phyloP scores from a whole-genome alignment of 1,140 invertebrate species.

The Hyles vespertilio region DNA sequence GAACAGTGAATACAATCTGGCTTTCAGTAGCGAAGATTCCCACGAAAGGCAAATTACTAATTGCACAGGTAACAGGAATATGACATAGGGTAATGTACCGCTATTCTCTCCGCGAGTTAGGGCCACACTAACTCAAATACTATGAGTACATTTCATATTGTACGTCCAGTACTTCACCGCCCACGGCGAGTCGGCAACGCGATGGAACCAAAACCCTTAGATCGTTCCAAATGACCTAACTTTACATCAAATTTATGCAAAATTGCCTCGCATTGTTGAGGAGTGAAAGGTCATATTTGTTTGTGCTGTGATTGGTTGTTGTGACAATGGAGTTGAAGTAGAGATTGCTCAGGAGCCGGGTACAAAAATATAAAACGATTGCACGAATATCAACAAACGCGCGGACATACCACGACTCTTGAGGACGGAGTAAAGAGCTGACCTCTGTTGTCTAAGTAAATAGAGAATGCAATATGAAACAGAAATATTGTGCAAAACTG shows the following conservation, averaged over 20 bases:
- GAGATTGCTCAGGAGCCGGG: conserved; percentile 24
- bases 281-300: background rate
- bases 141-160: conserved; percentile 60
- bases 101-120: conserved; percentile 22
- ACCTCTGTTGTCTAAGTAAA: conserved; percentile 45
- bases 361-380: conserved; percentile 70
- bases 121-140: conserved; percentile 37
- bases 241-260: background rate
- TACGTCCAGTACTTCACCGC: conserved; percentile 63
- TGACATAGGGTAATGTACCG: conserved; percentile 7
- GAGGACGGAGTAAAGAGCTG: conserved; percentile 40
- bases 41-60: conserved; percentile 2
- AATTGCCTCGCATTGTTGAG: background rate
- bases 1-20: too few relatives aligned
- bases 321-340: background rate
- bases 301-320: background rate
- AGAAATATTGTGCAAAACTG: too few relatives aligned
- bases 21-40: background rate
- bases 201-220: conserved; percentile 42
- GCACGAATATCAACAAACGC: conserved; percentile 52
- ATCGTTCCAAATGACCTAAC: conserved; percentile 5
- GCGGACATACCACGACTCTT: conserved; percentile 48
- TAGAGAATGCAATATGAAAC: too few relatives aligned
- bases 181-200: conserved; percentile 51
- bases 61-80: conserved; percentile 3